Conservation (phyloP, 2,797 vertebrate genomes). For the Clarias laeviceps region DNA sequence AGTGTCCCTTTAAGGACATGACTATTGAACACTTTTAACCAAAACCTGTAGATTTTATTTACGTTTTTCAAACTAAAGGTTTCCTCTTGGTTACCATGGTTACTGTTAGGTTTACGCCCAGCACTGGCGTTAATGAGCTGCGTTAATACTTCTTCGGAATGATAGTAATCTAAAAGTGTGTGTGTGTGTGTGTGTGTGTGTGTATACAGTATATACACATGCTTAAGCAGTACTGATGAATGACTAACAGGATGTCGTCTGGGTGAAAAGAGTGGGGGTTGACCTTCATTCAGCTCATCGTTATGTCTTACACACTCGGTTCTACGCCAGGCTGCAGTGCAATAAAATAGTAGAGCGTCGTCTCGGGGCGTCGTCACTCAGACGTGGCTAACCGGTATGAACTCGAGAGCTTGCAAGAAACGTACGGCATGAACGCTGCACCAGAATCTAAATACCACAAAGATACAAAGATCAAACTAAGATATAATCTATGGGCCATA, state of each 20-base stretch:
- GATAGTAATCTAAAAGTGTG: background rate
- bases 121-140: too few relatives aligned
- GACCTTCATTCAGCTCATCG: constrained; percentile 8
- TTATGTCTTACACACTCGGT: background rate
- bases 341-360: background rate
- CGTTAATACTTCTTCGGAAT: background rate
- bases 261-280: background rate
- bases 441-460: background rate
- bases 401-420: background rate
- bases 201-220: too few relatives aligned
- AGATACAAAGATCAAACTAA: background rate
- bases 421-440: background rate
- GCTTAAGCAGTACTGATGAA: constrained; percentile 5
- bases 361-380: background rate
- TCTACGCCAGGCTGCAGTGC: background rate
- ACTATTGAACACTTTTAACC: background rate
- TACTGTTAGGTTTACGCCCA: background rate
- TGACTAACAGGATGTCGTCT: constrained; percentile 22
- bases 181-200: background rate
- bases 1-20: background rate
- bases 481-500: background rate
- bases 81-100: background rate
- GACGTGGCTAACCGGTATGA: background rate
- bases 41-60: background rate
- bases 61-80: background rate